Percentiles rank a stretch among this genome's conserved stretches.
Conservation (phyloP, 92 coral and sea anemone genomes). For the Siderastrea siderea region DNA sequence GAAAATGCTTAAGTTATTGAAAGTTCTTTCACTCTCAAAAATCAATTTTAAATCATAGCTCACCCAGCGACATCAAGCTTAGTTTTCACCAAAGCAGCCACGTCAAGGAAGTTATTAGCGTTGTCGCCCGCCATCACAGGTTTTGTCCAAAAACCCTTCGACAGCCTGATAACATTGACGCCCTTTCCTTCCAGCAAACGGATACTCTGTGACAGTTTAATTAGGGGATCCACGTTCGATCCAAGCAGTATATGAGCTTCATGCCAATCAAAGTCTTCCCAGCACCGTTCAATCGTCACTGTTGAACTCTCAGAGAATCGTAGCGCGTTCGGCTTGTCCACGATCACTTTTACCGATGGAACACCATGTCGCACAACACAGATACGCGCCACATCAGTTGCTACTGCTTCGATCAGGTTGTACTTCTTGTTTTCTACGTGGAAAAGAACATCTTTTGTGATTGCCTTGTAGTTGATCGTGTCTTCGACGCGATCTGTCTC, state of each 20-base stretch:
- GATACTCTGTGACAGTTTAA: constrained; percentile 7
- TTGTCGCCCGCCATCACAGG: constrained; percentile 30
- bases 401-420: constrained; percentile 79
- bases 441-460: constrained; percentile 64
- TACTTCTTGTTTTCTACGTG: constrained; percentile 80
- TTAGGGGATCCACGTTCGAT: constrained; percentile 69
- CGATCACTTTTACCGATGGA: constrained; percentile 71
- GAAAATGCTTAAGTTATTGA: too few species aligned
- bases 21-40: too few species aligned
- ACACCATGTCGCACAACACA: constrained; percentile 68
- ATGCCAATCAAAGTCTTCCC: constrained; percentile 71
- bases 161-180: constrained; percentile 27
- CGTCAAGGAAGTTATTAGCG: constrained; percentile 47
- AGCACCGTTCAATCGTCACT: constrained; percentile 64
- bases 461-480: constrained; percentile 57
- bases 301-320: constrained; percentile 67
- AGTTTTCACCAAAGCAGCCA: constrained; percentile 54
- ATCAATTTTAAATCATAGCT: constrained; percentile 12
- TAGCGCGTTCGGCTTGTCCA: constrained; percentile 69
- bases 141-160: constrained; percentile 50
- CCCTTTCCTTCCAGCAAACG: constrained; percentile 31
- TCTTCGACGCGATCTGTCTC: constrained; percentile 70
- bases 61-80: constrained; percentile 49
- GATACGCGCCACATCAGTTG: constrained; percentile 82
- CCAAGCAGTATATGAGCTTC: constrained; percentile 71